Evolutionary conservation across 1,140 invertebrate genomes (phyloP).

Genomic region (Diabrotica virgifera): DNA sequence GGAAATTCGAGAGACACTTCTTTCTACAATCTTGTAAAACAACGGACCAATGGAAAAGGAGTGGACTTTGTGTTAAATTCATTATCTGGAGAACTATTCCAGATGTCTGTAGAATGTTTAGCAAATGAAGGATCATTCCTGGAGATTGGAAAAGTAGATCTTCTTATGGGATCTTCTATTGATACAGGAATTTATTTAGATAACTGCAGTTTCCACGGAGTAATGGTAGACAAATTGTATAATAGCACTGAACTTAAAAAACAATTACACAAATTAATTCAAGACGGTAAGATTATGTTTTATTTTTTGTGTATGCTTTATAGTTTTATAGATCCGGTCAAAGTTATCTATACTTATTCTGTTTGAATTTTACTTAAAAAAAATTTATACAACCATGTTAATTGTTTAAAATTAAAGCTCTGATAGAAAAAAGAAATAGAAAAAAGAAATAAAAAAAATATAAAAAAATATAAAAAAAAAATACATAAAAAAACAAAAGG

Average conservation of each 20-base stretch:
- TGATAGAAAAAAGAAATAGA: too few species aligned
- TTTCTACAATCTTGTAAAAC: conserved; percentile 58
- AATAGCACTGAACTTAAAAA: conserved; percentile 46
- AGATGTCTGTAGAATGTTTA: conserved; percentile 76
- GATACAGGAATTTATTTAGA: conserved; percentile 75
- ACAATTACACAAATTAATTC: background rate
- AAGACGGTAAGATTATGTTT: background rate
- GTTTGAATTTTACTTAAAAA: too few species aligned
- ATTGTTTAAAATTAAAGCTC: too few species aligned
- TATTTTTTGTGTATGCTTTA: background rate
- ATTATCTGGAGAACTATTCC: conserved; percentile 63
- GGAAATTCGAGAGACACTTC: conserved; percentile 61
- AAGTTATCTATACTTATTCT: too few species aligned
- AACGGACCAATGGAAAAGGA: conserved; percentile 59
- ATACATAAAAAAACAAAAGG: too few species aligned
- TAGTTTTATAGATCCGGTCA: too few species aligned
- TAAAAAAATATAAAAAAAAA: too few species aligned
- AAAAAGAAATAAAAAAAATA: too few species aligned
- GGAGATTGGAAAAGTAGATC: conserved; percentile 76
- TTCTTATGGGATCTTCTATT: conserved; percentile 61
- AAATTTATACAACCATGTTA: too few species aligned
- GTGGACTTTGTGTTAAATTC: conserved; percentile 69
- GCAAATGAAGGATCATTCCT: conserved; percentile 64
- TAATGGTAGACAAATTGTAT: conserved; percentile 77
- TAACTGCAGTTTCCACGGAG: conserved; percentile 83